Conservation (phyloP, 2,888 invertebrate genomes). For the Stenodema calcarata region DNA sequence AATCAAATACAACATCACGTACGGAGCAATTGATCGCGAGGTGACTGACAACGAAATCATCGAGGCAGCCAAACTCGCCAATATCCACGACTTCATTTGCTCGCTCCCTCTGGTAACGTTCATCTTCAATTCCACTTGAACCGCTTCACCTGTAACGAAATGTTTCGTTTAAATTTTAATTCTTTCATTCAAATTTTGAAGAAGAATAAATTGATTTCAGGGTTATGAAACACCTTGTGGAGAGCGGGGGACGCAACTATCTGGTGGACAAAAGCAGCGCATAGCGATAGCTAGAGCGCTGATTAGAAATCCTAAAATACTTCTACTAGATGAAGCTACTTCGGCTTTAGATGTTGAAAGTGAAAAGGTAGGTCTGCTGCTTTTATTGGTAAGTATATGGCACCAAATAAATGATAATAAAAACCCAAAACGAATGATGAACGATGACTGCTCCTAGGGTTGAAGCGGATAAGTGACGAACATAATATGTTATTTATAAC, state of each 20-base stretch:
- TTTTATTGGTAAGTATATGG: background rate
- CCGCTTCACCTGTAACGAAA: background rate
- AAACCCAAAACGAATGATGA: too few species aligned
- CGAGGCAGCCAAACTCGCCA: slow-evolving; percentile 63
- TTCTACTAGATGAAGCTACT: slow-evolving; percentile 86
- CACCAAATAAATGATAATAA: too few species aligned
- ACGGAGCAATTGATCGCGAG: slow-evolving; percentile 61
- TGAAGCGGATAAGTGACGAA: background rate
- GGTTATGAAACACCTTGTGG: slow-evolving; percentile 84
- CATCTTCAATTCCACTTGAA: background rate
- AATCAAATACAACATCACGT: slow-evolving; percentile 69
- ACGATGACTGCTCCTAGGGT: too few species aligned
- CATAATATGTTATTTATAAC: background rate
- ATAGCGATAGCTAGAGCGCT: slow-evolving; percentile 89
- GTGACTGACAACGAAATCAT: slow-evolving; percentile 60
- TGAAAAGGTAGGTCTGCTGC: slow-evolving; percentile 71
- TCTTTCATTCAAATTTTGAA: background rate
- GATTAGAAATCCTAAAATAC: slow-evolving; percentile 78
- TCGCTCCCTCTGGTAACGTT: slow-evolving; percentile 63
- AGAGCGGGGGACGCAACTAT: slow-evolving; percentile 80
- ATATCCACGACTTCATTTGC: slow-evolving; percentile 66
- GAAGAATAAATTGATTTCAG: slow-evolving; percentile 60
- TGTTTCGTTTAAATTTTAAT: background rate
- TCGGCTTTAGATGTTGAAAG: slow-evolving; percentile 86
- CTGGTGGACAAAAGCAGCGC: slow-evolving; percentile 62